These are phyloP conservation scores for Anoplophora glabripennis DNA, from an alignment of 1,140 invertebrate genomes.

Conservation along the genomic window DNA sequence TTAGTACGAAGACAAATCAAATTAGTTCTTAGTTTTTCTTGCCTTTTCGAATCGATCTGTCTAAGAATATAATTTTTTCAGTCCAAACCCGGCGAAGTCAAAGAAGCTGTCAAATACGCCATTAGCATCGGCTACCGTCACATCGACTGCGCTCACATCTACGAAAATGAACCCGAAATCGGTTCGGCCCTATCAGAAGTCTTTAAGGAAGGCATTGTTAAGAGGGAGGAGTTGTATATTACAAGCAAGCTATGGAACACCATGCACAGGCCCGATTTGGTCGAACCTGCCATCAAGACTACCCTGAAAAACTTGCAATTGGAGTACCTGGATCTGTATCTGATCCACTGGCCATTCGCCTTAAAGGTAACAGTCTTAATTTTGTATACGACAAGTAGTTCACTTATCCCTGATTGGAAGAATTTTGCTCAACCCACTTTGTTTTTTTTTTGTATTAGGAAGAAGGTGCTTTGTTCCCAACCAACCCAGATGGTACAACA, in stretches of 20 bases:
- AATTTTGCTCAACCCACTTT: conserved; percentile 62
- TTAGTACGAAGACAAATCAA: neutral
- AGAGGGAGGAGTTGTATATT: conserved; percentile 63
- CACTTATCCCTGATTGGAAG: conserved; percentile 57
- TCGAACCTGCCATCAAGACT: conserved; percentile 59
- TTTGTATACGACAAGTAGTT: conserved; percentile 56
- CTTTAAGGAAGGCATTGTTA: conserved; percentile 67
- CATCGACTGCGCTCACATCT: conserved; percentile 66
- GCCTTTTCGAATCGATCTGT: neutral
- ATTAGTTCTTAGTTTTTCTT: neutral
- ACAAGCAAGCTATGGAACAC: conserved; percentile 69
- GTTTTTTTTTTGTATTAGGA: no score
- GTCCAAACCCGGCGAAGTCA: conserved; percentile 70
- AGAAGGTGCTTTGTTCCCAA: conserved; percentile 70
- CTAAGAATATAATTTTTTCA: conserved; percentile 43
- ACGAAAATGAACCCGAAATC: conserved; percentile 81
- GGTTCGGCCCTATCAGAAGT: conserved; percentile 71
- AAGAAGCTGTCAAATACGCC: conserved; percentile 71
- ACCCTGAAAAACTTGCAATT: conserved; percentile 64
- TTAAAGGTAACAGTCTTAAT: conserved; percentile 33
- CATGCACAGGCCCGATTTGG: conserved; percentile 58
- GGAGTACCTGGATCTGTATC: conserved; percentile 75
- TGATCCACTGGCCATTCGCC: conserved; percentile 76
- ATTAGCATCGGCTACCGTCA: conserved; percentile 70
- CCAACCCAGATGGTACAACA: conserved; percentile 23